Evolutionary conservation across 2,888 invertebrate genomes (phyloP).

Genomic region (Nebria salina): DNA sequence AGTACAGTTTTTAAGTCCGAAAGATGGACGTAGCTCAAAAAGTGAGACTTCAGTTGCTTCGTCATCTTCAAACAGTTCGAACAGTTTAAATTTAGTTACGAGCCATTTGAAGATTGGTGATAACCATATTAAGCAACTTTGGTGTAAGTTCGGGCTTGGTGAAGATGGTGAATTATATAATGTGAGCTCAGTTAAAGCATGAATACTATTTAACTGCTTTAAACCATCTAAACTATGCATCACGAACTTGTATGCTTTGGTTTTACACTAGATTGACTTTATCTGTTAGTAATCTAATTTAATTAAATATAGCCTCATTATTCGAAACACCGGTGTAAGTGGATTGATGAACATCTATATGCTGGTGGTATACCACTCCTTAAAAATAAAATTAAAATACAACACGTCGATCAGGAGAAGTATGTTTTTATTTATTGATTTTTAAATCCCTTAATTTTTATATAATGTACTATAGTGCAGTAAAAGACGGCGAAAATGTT

Average conservation of each 20-base stretch:
- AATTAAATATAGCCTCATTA: not conserved
- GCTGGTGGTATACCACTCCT: constrained; percentile 60
- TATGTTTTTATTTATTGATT: not conserved
- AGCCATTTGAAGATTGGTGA: constrained; percentile 56
- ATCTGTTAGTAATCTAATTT: constrained; percentile 22
- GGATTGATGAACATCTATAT: constrained; percentile 69
- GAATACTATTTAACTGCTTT: not conserved
- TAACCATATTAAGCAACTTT: constrained; percentile 57
- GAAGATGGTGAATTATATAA: constrained; percentile 47
- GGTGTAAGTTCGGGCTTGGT: constrained; percentile 59
- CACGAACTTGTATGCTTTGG: too few species aligned
- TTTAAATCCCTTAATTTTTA: not conserved
- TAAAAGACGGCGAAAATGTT: not conserved
- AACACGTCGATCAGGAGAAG: not conserved
- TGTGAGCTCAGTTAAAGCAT: not conserved
- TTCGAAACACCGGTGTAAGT: constrained; percentile 56
- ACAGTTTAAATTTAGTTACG: constrained; percentile 60
- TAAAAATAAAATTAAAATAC: not conserved
- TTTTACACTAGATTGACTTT: too few species aligned
- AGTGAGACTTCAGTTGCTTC: constrained; percentile 67
- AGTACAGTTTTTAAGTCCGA: constrained; percentile 62
- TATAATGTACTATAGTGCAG: not conserved
- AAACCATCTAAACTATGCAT: too few species aligned
- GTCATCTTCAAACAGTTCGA: constrained; percentile 62
- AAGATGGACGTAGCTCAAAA: constrained; percentile 62